Conservation (phyloP, 2,888 invertebrate genomes). For the Dynastes tityus region DNA sequence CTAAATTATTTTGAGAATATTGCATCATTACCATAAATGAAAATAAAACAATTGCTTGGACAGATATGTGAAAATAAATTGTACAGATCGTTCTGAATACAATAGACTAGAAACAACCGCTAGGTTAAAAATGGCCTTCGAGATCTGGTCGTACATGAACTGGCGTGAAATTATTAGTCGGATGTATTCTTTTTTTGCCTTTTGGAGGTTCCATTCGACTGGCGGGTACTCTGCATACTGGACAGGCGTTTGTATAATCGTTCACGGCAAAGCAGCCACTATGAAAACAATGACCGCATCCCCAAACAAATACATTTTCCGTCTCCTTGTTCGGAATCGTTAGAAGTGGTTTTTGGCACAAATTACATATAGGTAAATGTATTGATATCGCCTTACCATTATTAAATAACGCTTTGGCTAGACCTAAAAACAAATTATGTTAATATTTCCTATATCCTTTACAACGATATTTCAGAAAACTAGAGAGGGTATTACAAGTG, state of each 20-base stretch:
- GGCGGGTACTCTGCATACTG: conserved; percentile 62
- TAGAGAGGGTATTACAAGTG: no score
- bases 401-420: conserved; percentile 64
- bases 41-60: conserved; percentile 14
- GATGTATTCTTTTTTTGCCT: conserved; percentile 53
- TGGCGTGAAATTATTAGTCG: conserved; percentile 29
- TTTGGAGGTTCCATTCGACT: conserved; percentile 32
- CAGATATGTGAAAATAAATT: conserved; percentile 49
- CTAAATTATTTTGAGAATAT: no score
- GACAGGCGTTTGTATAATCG: conserved; percentile 61
- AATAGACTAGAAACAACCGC: conserved; percentile 44
- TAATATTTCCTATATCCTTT: no score
- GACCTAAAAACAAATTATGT: conserved; percentile 61
- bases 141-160: conserved; percentile 64
- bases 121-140: conserved; percentile 67
- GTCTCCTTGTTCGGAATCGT: conserved; percentile 59
- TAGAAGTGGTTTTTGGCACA: conserved; percentile 65
- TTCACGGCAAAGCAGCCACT: conserved; percentile 55
- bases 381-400: conserved; percentile 66
- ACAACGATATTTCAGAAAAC: no score
- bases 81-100: conserved; percentile 22
- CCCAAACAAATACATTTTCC: conserved; percentile 64
- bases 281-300: conserved; percentile 69
- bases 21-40: background rate
- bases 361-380: conserved; percentile 62